Percentiles rank a stretch among this genome's conserved stretches.
Conservation (phyloP, 2,888 invertebrate genomes). For the Amiota minor region DNA sequence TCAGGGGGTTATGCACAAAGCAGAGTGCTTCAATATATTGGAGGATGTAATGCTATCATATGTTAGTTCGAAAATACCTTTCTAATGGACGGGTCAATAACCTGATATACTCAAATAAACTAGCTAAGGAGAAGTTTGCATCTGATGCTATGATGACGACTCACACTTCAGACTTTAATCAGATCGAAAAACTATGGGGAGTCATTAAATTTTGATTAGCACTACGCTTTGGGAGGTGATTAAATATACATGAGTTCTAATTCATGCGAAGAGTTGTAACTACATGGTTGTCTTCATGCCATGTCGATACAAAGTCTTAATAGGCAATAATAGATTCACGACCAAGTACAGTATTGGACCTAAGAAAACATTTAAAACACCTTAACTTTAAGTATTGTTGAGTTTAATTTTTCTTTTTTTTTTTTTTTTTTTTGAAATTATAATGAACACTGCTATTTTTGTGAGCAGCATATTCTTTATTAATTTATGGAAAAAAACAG, state of each 20-base stretch:
- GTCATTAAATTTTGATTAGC: neutral
- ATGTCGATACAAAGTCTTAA: neutral
- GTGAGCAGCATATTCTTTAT: no score
- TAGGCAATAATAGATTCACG: neutral
- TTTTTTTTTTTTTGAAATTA: no score
- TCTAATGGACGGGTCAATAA: conserved; percentile 42
- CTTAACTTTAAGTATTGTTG: neutral
- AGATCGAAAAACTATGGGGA: conserved; percentile 37
- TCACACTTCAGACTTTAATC: conserved; percentile 42
- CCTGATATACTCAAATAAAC: conserved; percentile 37
- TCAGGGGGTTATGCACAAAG: no score
- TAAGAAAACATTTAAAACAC: neutral
- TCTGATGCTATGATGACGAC: conserved; percentile 41
- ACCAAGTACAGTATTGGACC: neutral
- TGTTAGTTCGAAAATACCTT: neutral
- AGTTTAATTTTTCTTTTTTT: neutral
- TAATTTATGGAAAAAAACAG: no score
- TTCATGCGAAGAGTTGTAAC: neutral
- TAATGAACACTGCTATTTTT: no score
- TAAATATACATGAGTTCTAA: no score
- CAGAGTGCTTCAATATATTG: no score
- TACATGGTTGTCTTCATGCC: no score
- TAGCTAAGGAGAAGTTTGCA: conserved; percentile 39
- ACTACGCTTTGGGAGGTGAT: no score
- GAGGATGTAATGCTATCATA: no score